phyloP scores from a whole-genome alignment of 2,797 vertebrate species.

The Chaenodraco wilsoni region DNA sequence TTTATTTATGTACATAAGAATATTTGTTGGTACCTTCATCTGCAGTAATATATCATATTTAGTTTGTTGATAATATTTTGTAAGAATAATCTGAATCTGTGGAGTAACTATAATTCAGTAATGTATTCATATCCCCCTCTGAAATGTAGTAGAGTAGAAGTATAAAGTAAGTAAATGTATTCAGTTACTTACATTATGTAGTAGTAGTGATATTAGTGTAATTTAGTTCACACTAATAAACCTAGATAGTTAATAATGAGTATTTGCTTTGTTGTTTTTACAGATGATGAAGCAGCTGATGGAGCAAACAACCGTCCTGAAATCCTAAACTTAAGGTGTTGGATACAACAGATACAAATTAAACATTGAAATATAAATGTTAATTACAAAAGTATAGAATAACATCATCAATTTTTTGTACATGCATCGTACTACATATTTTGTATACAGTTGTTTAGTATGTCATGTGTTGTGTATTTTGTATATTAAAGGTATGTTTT shows the following conservation, averaged over 20 bases:
- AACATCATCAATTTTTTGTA: not conserved
- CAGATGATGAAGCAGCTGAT: slow-evolving; percentile 61
- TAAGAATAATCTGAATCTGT: not conserved
- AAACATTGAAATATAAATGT: too few relatives aligned
- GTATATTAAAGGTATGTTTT: not conserved
- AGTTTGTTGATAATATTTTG: not conserved
- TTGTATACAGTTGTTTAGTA: not conserved
- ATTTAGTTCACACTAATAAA: not conserved
- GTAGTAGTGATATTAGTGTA: not conserved
- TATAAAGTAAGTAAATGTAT: not conserved
- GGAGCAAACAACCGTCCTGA: slow-evolving; percentile 49
- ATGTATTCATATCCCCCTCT: not conserved
- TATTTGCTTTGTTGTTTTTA: slow-evolving; percentile 25
- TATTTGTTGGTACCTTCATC: too few relatives aligned
- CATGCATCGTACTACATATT: not conserved
- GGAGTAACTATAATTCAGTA: not conserved
- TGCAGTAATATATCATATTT: too few relatives aligned
- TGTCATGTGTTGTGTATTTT: not conserved
- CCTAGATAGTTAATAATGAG: not conserved
- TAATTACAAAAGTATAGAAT: not conserved
- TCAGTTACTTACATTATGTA: not conserved
- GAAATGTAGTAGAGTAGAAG: not conserved
- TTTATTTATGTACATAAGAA: too few relatives aligned
- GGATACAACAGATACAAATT: too few relatives aligned
- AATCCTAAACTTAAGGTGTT: slow-evolving; percentile 31